phyloP scores from a whole-genome alignment of 2,797 vertebrate genomes.

The Sibirionetta formosa region DNA sequence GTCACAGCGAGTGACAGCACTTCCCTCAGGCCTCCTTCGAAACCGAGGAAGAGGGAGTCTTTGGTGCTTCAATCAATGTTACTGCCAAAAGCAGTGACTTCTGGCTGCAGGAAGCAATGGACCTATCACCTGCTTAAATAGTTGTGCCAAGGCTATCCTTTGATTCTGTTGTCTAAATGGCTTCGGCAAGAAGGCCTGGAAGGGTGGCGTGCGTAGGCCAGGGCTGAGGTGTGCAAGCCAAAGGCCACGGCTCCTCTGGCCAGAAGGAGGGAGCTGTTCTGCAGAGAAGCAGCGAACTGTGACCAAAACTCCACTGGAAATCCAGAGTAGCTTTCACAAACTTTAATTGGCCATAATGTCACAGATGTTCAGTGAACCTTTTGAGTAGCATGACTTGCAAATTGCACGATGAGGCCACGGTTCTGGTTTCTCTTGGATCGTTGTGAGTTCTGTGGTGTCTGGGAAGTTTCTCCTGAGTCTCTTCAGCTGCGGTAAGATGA shows the following conservation, averaged over 20 bases:
- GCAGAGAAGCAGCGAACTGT: neutral
- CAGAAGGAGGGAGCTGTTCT: neutral
- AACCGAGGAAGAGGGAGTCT: neutral
- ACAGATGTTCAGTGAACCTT: neutral
- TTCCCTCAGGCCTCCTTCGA: slow-evolving; percentile 43
- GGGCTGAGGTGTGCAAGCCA: neutral
- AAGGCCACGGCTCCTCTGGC: neutral
- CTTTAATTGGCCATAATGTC: neutral
- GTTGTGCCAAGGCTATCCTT: neutral
- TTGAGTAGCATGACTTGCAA: neutral
- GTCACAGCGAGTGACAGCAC: slow-evolving; percentile 50
- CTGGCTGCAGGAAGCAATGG: neutral
- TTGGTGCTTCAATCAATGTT: neutral
- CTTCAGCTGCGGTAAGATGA: neutral
- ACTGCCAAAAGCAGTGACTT: slow-evolving; percentile 14
- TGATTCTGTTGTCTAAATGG: neutral
- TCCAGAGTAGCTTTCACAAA: neutral
- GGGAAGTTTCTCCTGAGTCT: neutral
- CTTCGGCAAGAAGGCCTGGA: neutral
- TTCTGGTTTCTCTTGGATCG: neutral
- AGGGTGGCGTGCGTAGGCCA: accelerated
- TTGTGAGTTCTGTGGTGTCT: neutral
- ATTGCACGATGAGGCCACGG: neutral
- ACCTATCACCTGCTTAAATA: neutral
- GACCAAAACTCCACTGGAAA: neutral